These are phyloP conservation scores for Kryphioiulus occultus DNA, from an alignment of 2,888 invertebrate genomes.

Conservation along the genomic window DNA sequence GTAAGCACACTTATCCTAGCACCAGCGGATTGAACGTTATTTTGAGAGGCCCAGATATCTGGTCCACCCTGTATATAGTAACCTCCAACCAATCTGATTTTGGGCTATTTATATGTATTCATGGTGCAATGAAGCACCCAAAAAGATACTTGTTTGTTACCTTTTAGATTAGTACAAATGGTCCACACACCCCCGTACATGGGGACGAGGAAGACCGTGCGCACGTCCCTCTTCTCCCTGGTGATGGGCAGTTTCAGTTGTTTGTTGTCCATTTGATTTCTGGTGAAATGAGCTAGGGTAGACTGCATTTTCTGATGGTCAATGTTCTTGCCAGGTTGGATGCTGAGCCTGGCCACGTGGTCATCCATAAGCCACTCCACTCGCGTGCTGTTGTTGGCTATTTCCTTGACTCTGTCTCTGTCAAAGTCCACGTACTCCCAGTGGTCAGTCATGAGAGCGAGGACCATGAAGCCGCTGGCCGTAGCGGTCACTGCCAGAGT, in stretches of 20 bases:
- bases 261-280: background rate
- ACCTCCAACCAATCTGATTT: no score
- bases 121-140: no score
- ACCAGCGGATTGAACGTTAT: no score
- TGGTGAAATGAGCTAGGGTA: background rate
- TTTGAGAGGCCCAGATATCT: no score
- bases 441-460: slow-evolving; percentile 87
- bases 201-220: slow-evolving; percentile 75
- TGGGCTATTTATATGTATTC: no score
- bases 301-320: background rate
- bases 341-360: slow-evolving; percentile 66
- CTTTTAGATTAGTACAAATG: slow-evolving; percentile 81
- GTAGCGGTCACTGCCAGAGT: slow-evolving; percentile 68
- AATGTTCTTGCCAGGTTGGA: slow-evolving; percentile 59
- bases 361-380: slow-evolving; percentile 80
- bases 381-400: slow-evolving; percentile 48
- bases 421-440: slow-evolving; percentile 91
- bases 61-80: no score
- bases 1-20: no score
- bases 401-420: slow-evolving; percentile 65
- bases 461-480: slow-evolving; percentile 59
- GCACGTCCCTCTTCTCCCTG: slow-evolving; percentile 60
- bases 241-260: background rate
- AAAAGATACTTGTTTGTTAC: no score
- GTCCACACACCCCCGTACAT: slow-evolving; percentile 94